Conservation (phyloP, 2,888 invertebrate genomes). For the Drosophila acutilabella region DNA sequence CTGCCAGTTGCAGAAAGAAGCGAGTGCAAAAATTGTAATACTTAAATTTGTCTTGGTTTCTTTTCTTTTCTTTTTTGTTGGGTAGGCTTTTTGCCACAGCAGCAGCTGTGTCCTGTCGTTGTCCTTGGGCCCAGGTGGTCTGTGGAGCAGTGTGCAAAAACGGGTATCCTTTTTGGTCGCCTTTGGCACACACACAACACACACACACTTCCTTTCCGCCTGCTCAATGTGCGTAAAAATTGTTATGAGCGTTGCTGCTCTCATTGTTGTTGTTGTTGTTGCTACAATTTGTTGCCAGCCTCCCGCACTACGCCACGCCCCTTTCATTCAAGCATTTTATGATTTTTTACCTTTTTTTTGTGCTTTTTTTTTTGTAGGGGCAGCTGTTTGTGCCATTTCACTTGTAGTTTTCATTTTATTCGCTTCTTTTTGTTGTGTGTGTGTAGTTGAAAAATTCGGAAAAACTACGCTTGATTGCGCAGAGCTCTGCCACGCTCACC, state of each 20-base stretch:
- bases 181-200: constrained; percentile 39
- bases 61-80: constrained; percentile 41
- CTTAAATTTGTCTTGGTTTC: constrained; percentile 56
- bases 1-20: constrained; percentile 58
- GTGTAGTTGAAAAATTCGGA: constrained; percentile 53
- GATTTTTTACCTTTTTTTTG: constrained; percentile 68
- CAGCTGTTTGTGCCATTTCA: constrained; percentile 41
- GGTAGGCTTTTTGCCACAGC: constrained; percentile 24
- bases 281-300: constrained; percentile 25
- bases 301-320: constrained; percentile 20
- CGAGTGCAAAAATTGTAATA: constrained; percentile 50
- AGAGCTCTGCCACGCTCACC: constrained; percentile 49
- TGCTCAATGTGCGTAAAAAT: constrained; percentile 76
- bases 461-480: constrained; percentile 65
- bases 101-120: constrained; percentile 56
- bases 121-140: constrained; percentile 55
- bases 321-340: constrained; percentile 58
- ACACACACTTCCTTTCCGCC: constrained; percentile 39
- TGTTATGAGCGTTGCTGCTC: constrained; percentile 75
- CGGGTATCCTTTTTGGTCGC: constrained; percentile 33
- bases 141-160: neutral
- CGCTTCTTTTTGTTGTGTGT: constrained; percentile 30
- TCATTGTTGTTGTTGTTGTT: constrained; percentile 19
- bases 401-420: constrained; percentile 52
- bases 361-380: constrained; percentile 3